These are phyloP conservation scores for Platysternon megacephalum DNA, from an alignment of 2,113 vertebrate genomes.

Conservation along the genomic window DNA sequence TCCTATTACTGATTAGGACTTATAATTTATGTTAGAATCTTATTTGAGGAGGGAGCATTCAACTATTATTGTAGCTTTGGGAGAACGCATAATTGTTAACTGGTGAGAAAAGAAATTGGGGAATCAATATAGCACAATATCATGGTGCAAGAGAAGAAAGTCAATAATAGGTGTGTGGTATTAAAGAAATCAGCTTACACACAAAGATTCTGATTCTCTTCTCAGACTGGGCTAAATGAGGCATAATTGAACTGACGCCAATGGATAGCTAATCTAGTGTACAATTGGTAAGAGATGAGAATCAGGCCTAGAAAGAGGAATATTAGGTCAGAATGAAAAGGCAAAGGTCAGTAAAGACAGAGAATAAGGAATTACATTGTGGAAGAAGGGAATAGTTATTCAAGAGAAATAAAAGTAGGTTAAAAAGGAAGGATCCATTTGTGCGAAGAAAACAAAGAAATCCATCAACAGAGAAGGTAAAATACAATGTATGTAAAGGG, in stretches of 20 bases:
- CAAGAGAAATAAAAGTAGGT: background rate
- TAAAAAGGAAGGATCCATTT: background rate
- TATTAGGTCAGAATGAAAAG: background rate
- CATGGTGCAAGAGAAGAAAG: background rate
- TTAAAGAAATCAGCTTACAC: background rate
- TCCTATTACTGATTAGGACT: background rate
- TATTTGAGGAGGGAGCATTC: background rate
- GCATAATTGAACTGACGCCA: background rate
- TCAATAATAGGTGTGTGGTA: background rate
- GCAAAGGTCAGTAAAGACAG: background rate
- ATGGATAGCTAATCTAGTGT: background rate
- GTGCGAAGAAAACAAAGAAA: background rate
- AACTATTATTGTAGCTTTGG: background rate
- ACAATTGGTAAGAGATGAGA: background rate
- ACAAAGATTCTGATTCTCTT: background rate
- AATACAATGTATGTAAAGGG: background rate
- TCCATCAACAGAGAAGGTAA: background rate
- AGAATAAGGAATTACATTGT: background rate
- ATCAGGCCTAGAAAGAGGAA: background rate
- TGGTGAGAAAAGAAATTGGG: background rate
- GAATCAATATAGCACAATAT: background rate
- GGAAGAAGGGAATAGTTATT: background rate
- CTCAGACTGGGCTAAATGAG: slow-evolving; percentile 11
- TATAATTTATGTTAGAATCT: background rate
- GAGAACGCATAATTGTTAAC: background rate